Evolutionary conservation across 2,797 vertebrate genomes (phyloP), one percentile per base, ranked within the genome.

Genomic region (Pangasius krempfi): DNA sequence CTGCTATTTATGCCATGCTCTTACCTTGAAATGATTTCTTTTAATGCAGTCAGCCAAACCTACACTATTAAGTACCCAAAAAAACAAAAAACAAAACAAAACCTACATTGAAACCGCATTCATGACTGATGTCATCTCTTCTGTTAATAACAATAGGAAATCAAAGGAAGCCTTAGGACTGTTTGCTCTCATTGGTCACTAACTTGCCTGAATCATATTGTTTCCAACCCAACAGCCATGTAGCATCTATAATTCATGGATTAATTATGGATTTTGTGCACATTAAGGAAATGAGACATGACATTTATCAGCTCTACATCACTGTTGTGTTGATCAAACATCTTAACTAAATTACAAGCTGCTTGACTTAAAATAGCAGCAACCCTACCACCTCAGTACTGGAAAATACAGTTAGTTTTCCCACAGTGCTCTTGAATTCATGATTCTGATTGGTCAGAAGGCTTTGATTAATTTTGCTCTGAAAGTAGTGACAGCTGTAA

Each of bases 231-330:
- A 80, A 56, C 52, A 56, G 54, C 52, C 22, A 58, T 58, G 54
- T 25, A 12, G 9, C 54, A 80, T 22, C 16, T 13, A 80, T 37
- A 79, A 33, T 56, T 79, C 37, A 33, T 79, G 1, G 52, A 56
- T 56, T 82, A 40, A 62, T 44, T 82, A 82, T 58, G 79, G 33
- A 81, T 60, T 79, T 79, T 56, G 33, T 58, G 52, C 54, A 33
- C 54, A 22, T 33, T 33, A 37, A 80, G 78, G 78, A 80, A 58
- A 80, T 37, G n/a, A 80, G 52, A 58, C 18, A 20, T 80, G 52
- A 58, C 52, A 37, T 58, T 58, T 22, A 58, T 80, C 54, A 58
- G 52, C 20, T 58, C 52, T 80, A 13, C 4, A 5, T 80, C 30
- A 37, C 78, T 37, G 78, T 58, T 25, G 9, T 27, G 30, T 37